Base-by-base conservation (phyloP, 2,888 invertebrate genomes). In the Tenthredo scrophulariae region DNA sequence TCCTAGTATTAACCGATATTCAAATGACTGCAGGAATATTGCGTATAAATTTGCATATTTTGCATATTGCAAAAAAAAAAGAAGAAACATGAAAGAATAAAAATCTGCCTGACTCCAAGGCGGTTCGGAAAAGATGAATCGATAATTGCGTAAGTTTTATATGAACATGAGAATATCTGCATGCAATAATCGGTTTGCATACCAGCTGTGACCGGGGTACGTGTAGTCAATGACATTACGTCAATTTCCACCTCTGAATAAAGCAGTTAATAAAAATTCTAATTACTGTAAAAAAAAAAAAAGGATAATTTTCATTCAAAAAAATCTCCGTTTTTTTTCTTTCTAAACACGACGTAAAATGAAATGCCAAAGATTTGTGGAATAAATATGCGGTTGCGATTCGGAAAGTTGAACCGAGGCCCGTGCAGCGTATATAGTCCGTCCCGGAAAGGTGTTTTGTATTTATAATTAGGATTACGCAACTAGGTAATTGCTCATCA, bases 401-500 rank as follows among this genome's bases (percentile, higher is more conserved):
- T 37, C 70, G 70, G 33, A 33, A 70, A 70, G 15, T 9, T 70
- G 5, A 18, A 0, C 62, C 10, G 9, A 26, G 37, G n/a, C 37
- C 37, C 70, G 70, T 70, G 70, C 18, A 6, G 37, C 7, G 7
- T 37, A 37, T 37, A 84, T 50, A 67, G 26, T 67, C 15, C 26
- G 54, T 84, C 87, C 85, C 54, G 87, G 86, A 88, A 88, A 88
- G 86, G 85, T 86, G 86, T 89, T 90, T 90, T 86, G 87, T 86
- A 86, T 87, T 89, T 82, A 88, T 87, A 89, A 90, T 91, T 90
- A 90, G 85, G 79, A 77, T 91, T 91, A 89, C 89, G 91, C 89
- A 91, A 91, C 87, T 85, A n/a, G 4, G 40, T 90, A 91, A 91
- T 91, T 89, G 87, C 87, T 91, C 89, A 89, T 90, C 89, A 89